A percentile compares a stretch with the other conserved stretches of the same genome.
Evolutionary conservation across 2,113 vertebrate species (phyloP).

Genomic region (Osmerus mordax): DNA sequence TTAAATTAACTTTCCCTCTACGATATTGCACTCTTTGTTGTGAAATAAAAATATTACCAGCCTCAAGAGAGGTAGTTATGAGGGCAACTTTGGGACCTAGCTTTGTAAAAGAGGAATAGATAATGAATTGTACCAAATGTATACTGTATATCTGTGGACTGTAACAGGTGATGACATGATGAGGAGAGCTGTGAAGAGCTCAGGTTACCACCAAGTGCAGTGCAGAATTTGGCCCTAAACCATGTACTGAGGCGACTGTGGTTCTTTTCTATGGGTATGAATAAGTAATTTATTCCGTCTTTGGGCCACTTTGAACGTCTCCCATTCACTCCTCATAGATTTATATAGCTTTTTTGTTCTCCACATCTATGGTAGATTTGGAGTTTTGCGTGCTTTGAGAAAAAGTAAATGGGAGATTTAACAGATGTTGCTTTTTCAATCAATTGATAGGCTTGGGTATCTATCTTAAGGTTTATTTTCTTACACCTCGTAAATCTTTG

Average conservation of each 20-base stretch:
- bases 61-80: constrained; percentile 23
- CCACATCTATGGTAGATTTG: not conserved
- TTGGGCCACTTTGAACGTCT: not conserved
- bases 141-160: constrained; percentile 33
- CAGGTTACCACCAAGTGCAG: constrained; percentile 27
- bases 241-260: constrained; percentile 15
- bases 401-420: no score
- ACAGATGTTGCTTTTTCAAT: not conserved
- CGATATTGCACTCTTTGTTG: constrained; percentile 35
- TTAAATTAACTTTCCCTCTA: constrained; percentile 16
- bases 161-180: constrained; percentile 42
- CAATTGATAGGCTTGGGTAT: not conserved
- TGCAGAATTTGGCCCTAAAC: constrained; percentile 19
- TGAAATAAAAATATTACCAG: constrained; percentile 24
- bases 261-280: constrained; percentile 33
- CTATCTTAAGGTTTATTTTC: not conserved
- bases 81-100: not conserved
- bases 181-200: constrained; percentile 26
- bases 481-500: no score
- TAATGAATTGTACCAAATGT: constrained; percentile 33
- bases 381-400: no score
- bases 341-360: not conserved
- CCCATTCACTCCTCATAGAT: constrained; percentile 1
- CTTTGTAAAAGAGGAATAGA: constrained; percentile 12
- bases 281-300: constrained; percentile 32